These are phyloP conservation scores for Leptinotarsa texana DNA, from an alignment of 1,140 invertebrate species.

Conservation along the genomic window DNA sequence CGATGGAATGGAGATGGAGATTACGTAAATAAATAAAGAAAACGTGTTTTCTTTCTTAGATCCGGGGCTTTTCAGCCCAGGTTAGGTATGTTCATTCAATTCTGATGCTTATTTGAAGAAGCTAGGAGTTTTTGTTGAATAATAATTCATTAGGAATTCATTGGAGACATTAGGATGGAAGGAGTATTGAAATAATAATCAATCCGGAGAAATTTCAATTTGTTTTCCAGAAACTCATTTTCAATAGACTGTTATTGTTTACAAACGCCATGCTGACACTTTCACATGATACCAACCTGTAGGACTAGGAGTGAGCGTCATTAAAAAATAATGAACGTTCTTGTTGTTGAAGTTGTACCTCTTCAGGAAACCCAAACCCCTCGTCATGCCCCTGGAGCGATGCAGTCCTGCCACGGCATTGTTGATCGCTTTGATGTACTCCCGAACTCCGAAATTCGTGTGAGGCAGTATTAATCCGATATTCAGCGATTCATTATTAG, in stretches of 20 bases:
- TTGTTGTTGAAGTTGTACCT: constrained; percentile 65
- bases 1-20: too few species aligned
- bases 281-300: constrained; percentile 63
- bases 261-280: neutral
- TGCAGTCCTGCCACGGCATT: constrained; percentile 65
- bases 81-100: too few species aligned
- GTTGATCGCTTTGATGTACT: constrained; percentile 70
- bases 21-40: too few species aligned
- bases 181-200: too few species aligned
- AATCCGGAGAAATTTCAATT: too few species aligned
- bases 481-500: constrained; percentile 49
- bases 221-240: too few species aligned
- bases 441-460: constrained; percentile 67
- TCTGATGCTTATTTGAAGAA: too few species aligned
- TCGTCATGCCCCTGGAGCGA: constrained; percentile 59
- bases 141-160: too few species aligned
- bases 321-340: constrained; percentile 68
- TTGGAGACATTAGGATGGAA: too few species aligned
- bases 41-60: too few species aligned
- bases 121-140: too few species aligned
- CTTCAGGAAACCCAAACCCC: constrained; percentile 65
- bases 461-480: constrained; percentile 69
- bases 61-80: too few species aligned
- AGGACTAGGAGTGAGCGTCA: constrained; percentile 75
- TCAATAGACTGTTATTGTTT: neutral